Evolutionary conservation across 2,113 vertebrate genomes (phyloP).

Genomic region (Falcunculus frontatus): DNA sequence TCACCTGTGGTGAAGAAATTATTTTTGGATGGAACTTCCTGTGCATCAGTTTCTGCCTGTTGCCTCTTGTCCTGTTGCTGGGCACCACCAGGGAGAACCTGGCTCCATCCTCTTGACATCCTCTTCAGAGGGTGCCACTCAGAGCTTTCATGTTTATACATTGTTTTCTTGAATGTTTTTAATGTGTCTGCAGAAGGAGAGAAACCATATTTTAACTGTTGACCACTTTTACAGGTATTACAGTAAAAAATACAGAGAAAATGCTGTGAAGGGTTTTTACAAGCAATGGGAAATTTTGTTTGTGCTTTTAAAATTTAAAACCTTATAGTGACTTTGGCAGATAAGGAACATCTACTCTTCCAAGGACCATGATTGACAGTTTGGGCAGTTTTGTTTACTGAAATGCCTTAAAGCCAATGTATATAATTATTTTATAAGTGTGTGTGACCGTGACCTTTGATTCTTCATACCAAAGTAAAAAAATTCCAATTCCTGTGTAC

Average conservation of each 20-base stretch:
- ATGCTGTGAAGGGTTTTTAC: not conserved
- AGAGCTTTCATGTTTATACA: not conserved
- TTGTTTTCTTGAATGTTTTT: not conserved
- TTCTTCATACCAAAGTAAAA: not conserved
- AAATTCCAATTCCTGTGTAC: not conserved
- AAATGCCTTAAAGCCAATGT: not conserved
- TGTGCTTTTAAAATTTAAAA: not conserved
- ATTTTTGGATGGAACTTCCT: no score
- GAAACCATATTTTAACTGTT: fast-evolving
- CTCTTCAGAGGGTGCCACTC: not conserved
- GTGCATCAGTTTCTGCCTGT: not conserved
- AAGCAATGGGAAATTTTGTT: not conserved
- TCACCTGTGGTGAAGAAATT: not conserved
- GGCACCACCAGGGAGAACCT: not conserved
- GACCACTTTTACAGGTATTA: not conserved
- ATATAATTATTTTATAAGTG: not conserved
- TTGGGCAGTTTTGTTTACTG: not conserved
- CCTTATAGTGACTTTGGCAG: not conserved
- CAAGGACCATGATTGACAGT: not conserved
- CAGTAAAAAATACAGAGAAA: not conserved
- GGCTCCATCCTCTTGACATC: not conserved
- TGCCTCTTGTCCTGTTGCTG: not conserved
- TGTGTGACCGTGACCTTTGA: not conserved
- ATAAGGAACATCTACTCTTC: not conserved
- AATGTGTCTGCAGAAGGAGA: not conserved